Evolutionary conservation across 2,888 invertebrate genomes (phyloP).

Genomic region (Campaea margaritaria): DNA sequence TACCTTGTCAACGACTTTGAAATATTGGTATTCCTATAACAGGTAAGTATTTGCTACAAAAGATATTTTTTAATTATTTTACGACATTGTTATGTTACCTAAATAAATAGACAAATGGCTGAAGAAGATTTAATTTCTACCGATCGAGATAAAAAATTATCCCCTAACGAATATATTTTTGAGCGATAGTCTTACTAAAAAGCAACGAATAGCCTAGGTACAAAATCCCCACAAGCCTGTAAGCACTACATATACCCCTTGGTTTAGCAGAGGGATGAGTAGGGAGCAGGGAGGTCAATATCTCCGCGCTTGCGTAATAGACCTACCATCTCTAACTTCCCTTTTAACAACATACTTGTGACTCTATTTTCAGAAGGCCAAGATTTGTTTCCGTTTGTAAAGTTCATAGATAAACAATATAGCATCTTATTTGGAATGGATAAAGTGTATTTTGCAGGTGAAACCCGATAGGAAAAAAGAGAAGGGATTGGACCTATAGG

Average conservation of each 20-base stretch:
- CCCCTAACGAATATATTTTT: too few relatives aligned
- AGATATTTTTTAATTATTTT: too few relatives aligned
- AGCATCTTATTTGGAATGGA: neutral
- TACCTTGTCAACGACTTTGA: too few relatives aligned
- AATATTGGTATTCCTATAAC: too few relatives aligned
- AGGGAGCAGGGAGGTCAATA: conserved; percentile 66
- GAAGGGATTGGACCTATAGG: conserved; percentile 18
- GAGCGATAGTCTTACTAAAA: neutral
- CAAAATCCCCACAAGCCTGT: conserved; percentile 53
- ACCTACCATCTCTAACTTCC: conserved; percentile 35
- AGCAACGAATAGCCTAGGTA: conserved; percentile 22
- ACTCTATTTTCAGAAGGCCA: conserved; percentile 28
- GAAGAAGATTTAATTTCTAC: too few relatives aligned
- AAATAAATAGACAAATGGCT: too few relatives aligned
- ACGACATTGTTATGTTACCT: too few relatives aligned
- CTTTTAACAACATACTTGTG: conserved; percentile 20
- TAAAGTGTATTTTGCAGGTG: conserved; percentile 6
- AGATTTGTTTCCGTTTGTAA: conserved; percentile 10
- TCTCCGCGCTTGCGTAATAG: conserved; percentile 67
- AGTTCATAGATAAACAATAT: neutral
- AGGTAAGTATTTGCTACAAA: too few relatives aligned
- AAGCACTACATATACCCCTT: conserved; percentile 58
- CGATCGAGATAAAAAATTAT: too few relatives aligned
- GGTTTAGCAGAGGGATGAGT: conserved; percentile 30
- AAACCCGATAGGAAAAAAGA: conserved; percentile 1